Percentiles rank a stretch among this genome's conserved stretches.
Conservation (phyloP, 2,888 invertebrate species). For the Lasioglossum villosulum region DNA sequence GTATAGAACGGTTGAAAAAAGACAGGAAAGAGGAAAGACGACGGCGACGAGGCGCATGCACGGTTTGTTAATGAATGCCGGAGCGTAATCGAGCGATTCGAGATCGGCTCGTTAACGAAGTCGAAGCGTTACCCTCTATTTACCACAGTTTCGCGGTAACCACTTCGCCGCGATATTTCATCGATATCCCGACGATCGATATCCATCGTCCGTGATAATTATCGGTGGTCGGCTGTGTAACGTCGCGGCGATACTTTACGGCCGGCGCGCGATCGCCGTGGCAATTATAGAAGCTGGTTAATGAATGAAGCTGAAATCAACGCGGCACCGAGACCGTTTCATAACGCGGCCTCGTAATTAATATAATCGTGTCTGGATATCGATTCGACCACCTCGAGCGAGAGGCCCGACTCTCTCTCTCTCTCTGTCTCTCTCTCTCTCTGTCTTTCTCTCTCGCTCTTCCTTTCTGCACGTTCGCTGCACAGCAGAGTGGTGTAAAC, state of each 20-base stretch:
- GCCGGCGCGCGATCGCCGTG: conserved; percentile 56
- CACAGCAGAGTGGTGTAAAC: not conserved
- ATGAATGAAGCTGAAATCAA: conserved; percentile 72
- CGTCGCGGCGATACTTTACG: conserved; percentile 66
- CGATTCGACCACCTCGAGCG: conserved; percentile 45
- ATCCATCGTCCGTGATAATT: conserved; percentile 70
- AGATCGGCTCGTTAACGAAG: conserved; percentile 68
- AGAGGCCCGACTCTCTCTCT: not conserved
- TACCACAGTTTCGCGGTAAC: conserved; percentile 68
- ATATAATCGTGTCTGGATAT: conserved; percentile 63
- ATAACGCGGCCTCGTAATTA: conserved; percentile 68
- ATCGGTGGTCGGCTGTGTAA: conserved; percentile 61
- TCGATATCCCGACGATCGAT: conserved; percentile 68
- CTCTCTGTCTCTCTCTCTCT: not conserved
- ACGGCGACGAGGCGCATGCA: not conserved
- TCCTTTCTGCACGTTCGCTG: not conserved
- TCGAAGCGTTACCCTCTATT: conserved; percentile 70
- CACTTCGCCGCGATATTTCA: conserved; percentile 65
- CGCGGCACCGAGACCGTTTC: conserved; percentile 54
- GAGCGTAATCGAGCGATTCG: conserved; percentile 63
- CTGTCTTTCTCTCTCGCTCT: not conserved
- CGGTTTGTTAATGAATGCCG: conserved; percentile 63
- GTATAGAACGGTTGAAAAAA: not conserved
- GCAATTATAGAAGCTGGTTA: conserved; percentile 71
- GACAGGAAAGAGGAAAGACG: not conserved